Conservation (phyloP, 2,888 invertebrate species). For the Melikaiella ostensackeni region DNA sequence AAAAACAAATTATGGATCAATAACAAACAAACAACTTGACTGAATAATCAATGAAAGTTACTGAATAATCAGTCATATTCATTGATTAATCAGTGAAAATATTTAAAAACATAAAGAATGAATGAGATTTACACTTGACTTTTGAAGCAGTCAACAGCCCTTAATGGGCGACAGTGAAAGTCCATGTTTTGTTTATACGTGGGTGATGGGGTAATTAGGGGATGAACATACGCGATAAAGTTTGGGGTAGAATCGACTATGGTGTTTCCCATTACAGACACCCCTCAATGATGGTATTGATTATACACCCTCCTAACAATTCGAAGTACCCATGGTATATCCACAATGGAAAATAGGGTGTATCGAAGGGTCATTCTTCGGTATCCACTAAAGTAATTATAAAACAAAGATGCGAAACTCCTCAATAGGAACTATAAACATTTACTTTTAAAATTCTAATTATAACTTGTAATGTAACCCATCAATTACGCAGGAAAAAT, state of each 20-base stretch:
- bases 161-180: conserved; percentile 1
- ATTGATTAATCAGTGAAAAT: no score
- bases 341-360: conserved; percentile 49
- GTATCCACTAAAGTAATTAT: conserved; percentile 67
- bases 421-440: background rate
- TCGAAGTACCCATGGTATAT: conserved; percentile 44
- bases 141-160: conserved; percentile 20
- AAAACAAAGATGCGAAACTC: conserved; percentile 43
- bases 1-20: no score
- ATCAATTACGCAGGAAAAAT: background rate
- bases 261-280: conserved; percentile 67
- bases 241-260: conserved; percentile 55
- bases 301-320: conserved; percentile 69
- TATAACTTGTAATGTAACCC: background rate
- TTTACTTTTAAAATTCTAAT: background rate
- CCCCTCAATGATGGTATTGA: conserved; percentile 71
- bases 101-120: background rate
- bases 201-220: conserved; percentile 51
- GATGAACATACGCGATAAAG: conserved; percentile 49
- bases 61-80: background rate
- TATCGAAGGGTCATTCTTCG: conserved; percentile 65
- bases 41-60: background rate
- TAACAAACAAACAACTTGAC: background rate
- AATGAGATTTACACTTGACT: conserved; percentile 10
- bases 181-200: conserved; percentile 47